Evolutionary conservation across 1,140 invertebrate species (phyloP), one percentile per base, ranked within the genome.

Genomic region (Sarcophaga bullata): DNA sequence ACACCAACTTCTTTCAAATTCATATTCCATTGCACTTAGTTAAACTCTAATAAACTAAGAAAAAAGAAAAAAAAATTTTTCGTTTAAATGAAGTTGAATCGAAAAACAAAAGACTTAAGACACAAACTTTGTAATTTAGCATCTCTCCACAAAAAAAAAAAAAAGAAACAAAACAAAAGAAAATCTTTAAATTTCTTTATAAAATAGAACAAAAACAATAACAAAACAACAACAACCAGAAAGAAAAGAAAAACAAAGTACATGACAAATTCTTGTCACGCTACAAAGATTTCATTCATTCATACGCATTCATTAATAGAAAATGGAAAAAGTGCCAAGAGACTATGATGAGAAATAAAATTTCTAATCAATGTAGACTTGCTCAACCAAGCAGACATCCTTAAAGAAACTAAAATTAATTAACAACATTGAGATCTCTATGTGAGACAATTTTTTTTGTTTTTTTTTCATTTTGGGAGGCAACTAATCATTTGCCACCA

Each of bases 41-140:
- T 37, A 37, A 37, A 37, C 25, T 2, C 25, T 4, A 37, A 37
- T 37, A 37, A 37, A 37, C 25, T 37, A 4, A 4, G 4, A 37
- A 4, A 4, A 37, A 37, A 37, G 25, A 37, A 37, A 37, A 2
- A 37, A 37, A 37, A 37, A 37, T 2, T 37, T 37, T 37, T n/a
- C n/a, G n/a, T 37, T 37, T 37, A 37, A 37, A 37, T 2, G 4
- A 37, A 37, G 25, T 37, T 37, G 25, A 2, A 58, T 10, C 50
- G 7, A 58, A 80, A 80, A 80, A 80, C 50, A 80, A 58, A 80
- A 54, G 50, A 80, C 17, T 80, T 58, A 80, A 80, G 50, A 49
- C 52, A 80, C 49, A 58, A 80, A 80, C 78, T 80, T 80, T 80
- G 15, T 73, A 47, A 46, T 9, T 73, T 13, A 73, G 47, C 15